phyloP scores from a whole-genome alignment of 2,113 vertebrate genomes.

The Archilochus colubris region DNA sequence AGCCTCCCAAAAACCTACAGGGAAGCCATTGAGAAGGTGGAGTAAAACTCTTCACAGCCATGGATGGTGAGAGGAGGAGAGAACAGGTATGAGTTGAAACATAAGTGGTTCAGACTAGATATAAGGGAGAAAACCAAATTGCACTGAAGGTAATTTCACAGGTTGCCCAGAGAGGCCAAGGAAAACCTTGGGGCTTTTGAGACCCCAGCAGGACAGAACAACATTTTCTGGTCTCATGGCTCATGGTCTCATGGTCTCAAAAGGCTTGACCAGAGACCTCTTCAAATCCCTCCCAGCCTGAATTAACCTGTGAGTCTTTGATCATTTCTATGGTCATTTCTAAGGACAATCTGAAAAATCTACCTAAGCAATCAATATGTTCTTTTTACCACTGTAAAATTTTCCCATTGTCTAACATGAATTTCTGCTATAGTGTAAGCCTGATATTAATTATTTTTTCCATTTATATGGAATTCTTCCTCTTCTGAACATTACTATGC shows the following conservation, averaged over 20 bases:
- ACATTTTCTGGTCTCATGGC: not conserved
- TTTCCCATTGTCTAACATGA: not conserved
- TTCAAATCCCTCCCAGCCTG: not conserved
- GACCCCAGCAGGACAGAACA: not conserved
- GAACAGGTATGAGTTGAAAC: not conserved
- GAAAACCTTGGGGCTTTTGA: not conserved
- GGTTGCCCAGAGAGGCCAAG: not conserved
- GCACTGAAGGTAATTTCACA: not conserved
- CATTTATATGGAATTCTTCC: accelerated
- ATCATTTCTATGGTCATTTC: not conserved
- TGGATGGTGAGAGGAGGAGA: not conserved
- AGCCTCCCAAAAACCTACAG: not conserved
- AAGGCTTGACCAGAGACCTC: not conserved
- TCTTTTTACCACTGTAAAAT: not conserved
- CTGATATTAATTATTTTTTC: not conserved
- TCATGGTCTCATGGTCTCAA: not conserved
- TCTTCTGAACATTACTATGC: not conserved
- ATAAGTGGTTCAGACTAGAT: not conserved
- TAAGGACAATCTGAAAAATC: not conserved
- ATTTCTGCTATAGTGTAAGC: not conserved
- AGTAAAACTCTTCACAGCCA: not conserved
- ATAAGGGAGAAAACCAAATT: not conserved
- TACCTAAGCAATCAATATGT: not conserved
- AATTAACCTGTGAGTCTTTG: not conserved
- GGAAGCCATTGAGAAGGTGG: not conserved